phyloP scores from a whole-genome alignment of 35 echinoderm and acorn worm species.

The Eucidaris tribuloides region DNA sequence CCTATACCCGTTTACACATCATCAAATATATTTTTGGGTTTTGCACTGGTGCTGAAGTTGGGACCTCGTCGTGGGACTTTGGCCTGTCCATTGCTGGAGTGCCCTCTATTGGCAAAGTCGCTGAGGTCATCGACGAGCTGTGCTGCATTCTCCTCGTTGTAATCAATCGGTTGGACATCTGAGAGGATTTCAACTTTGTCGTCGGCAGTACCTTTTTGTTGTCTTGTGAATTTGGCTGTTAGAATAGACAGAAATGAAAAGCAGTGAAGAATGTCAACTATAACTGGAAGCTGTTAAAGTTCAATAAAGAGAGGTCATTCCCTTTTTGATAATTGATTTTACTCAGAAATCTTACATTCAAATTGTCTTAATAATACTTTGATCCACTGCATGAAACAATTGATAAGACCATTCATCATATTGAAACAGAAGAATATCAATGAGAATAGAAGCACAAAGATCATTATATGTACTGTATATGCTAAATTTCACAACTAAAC shows the following conservation, averaged over 20 bases:
- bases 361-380: neutral
- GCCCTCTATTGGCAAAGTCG: slow-evolving; percentile 22
- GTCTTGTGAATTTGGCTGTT: slow-evolving; percentile 82
- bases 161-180: slow-evolving; percentile 83
- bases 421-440: neutral
- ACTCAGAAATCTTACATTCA: neutral
- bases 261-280: neutral
- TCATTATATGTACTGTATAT: too few relatives aligned
- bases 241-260: neutral
- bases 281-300: neutral
- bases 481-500: too few relatives aligned
- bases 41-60: slow-evolving; percentile 33
- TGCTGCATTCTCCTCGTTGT: slow-evolving; percentile 66
- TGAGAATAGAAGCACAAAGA: too few relatives aligned
- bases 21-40: slow-evolving; percentile 69
- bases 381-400: neutral
- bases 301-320: neutral
- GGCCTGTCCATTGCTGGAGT: neutral
- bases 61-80: neutral
- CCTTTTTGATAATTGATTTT: neutral
- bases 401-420: neutral
- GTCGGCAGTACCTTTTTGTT: slow-evolving; percentile 37
- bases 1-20: slow-evolving; percentile 33
- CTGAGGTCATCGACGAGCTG: slow-evolving; percentile 55
- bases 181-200: slow-evolving; percentile 69